Base-by-base conservation (phyloP, 2,888 invertebrate species). In the Spodoptera exigua region DNA sequence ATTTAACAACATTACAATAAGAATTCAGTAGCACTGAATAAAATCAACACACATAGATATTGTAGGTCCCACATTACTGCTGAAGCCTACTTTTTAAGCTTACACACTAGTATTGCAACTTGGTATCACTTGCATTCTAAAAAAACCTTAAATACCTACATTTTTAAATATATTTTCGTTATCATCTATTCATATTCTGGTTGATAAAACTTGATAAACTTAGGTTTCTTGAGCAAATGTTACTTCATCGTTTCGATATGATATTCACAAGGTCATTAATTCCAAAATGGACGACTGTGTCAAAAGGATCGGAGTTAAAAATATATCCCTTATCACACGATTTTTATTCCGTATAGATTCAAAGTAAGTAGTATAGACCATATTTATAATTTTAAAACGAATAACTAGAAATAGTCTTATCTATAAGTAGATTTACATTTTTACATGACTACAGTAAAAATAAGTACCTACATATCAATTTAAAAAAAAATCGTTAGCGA, bases 41-140 rank as follows among this genome's bases (percentile, higher is more conserved):
- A 67, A 81, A 78, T 79, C 77, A 69, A 77, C 76, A 73, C 71
- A 76, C 64, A 64, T 78, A 74, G 56, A 76, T 73, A 75, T 66
- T 74, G 76, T 79, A 83, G 79, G 75, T 81, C 83, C 73, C 83
- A 85, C 80, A 83, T 70, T 76, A 76, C 77, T 79, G 85, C 84
- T 83, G 80, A 84, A 83, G 83, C 83, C 83, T 79, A 81, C 80
- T 74, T 77, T 69, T 71, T 76, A 81, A 86, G 83, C 88, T 90
- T 93, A 91, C 49, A 72, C 75, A 78, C 92, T 93, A 94, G 87
- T 94, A 94, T 94, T 94, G 94, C 94, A 93, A 93, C 92, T 84
- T 84, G 83, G 79, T 93, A 93, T 94, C 94, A 94, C 94, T 90
- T 89, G 91, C 89, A 89, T 84, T 82, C 80, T 79, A 80, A 76